A percentile compares a stretch with the other conserved stretches of the same genome.
phyloP scores from a whole-genome alignment of 2,113 vertebrate species.

The Ursus arctos region DNA sequence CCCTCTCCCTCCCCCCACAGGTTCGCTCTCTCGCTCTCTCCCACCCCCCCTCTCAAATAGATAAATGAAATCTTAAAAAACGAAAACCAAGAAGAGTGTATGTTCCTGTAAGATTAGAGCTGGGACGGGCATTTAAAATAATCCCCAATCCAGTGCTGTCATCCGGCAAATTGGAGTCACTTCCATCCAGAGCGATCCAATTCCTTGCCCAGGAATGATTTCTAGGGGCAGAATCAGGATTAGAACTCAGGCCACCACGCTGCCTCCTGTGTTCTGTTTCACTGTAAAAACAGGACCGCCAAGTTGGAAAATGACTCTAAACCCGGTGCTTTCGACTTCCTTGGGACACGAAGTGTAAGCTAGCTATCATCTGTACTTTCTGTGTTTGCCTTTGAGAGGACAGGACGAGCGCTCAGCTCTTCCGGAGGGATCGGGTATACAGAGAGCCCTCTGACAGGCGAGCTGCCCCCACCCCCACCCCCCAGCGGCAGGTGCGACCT shows the following conservation, averaged over 20 bases:
- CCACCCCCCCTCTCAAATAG: not conserved
- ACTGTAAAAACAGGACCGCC: not conserved
- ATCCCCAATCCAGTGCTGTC: not conserved
- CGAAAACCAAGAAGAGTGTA: not conserved
- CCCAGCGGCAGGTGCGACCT: not conserved
- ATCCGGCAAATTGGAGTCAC: not conserved
- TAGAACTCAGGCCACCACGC: not conserved
- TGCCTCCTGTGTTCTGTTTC: not conserved
- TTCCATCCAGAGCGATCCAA: not conserved
- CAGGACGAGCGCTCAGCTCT: not conserved
- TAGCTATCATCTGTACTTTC: not conserved
- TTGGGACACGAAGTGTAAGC: not conserved
- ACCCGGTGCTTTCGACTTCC: not conserved
- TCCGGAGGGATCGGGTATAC: not conserved
- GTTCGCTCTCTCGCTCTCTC: not conserved
- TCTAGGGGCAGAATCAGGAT: not conserved
- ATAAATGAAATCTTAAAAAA: not conserved
- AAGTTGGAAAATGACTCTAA: not conserved
- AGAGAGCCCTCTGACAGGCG: not conserved
- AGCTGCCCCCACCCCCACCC: rapidly evolving
- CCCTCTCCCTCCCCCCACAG: not conserved
- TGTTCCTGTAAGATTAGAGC: not conserved
- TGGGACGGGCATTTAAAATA: not conserved
- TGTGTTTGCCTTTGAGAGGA: not conserved
- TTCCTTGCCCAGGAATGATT: not conserved